Evolutionary conservation across 2,888 invertebrate species (phyloP).

Genomic region (Andrena dorsata): DNA sequence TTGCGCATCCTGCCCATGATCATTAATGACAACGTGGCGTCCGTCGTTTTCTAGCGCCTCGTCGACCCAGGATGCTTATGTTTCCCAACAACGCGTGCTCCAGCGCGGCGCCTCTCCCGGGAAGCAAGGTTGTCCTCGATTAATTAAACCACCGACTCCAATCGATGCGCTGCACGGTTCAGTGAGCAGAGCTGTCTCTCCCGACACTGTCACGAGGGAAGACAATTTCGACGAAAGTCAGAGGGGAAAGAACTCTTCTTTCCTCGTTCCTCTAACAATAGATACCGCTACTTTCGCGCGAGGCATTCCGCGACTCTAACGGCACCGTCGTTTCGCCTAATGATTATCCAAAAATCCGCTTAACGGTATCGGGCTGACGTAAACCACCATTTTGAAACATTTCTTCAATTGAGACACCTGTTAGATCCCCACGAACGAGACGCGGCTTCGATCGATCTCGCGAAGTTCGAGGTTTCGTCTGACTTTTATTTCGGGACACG

Average conservation of each 20-base stretch:
- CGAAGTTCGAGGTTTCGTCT: background rate
- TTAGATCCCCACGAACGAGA: background rate
- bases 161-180: slow-evolving; percentile 21
- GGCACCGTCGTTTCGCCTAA: slow-evolving; percentile 55
- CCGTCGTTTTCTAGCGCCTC: slow-evolving; percentile 19
- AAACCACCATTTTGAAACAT: slow-evolving; percentile 29
- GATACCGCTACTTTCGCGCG: slow-evolving; percentile 57
- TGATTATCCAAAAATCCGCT: slow-evolving; percentile 68
- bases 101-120: background rate
- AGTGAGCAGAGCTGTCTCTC: slow-evolving; percentile 23
- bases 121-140: slow-evolving; percentile 24
- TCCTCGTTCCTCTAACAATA: slow-evolving; percentile 7
- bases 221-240: slow-evolving; percentile 16
- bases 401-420: background rate
- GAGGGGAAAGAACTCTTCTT: background rate
- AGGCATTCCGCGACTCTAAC: slow-evolving; percentile 63
- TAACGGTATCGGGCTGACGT: slow-evolving; percentile 69
- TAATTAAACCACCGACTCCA: slow-evolving; percentile 33
- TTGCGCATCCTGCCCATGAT: slow-evolving; percentile 44
- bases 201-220: background rate
- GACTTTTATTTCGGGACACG: background rate
- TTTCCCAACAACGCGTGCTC: slow-evolving; percentile 8
- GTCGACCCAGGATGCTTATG: slow-evolving; percentile 19
- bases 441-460: background rate
- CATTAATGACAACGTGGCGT: slow-evolving; percentile 56